Conservation (phyloP, 1,140 invertebrate genomes). For the Atta cephalotes region DNA sequence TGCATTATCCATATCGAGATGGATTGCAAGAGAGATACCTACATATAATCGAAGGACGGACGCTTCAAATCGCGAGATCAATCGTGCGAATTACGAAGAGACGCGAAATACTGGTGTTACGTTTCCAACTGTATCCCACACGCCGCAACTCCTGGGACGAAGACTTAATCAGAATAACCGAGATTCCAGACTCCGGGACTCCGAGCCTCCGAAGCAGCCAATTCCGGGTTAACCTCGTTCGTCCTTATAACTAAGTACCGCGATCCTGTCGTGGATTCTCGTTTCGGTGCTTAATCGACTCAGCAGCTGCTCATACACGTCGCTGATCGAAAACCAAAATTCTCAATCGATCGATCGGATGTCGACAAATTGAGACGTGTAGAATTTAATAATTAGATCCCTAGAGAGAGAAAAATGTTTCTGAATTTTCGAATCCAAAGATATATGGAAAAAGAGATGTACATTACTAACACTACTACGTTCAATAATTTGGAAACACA, state of each 20-base stretch:
- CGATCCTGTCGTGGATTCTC: slow-evolving; percentile 75
- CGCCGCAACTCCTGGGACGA: slow-evolving; percentile 61
- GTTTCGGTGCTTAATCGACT: slow-evolving; percentile 71
- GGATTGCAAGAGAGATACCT: background rate
- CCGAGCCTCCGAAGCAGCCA: slow-evolving; percentile 68
- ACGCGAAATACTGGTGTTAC: slow-evolving; percentile 50
- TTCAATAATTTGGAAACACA: too few species aligned
- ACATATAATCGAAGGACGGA: slow-evolving; percentile 24
- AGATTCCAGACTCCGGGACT: slow-evolving; percentile 75
- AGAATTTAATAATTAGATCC: slow-evolving; percentile 25
- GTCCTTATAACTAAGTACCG: slow-evolving; percentile 74
- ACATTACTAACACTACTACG: background rate
- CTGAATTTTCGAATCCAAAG: background rate
- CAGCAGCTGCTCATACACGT: slow-evolving; percentile 28
- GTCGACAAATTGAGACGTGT: slow-evolving; percentile 28
- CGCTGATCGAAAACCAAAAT: slow-evolving; percentile 58
- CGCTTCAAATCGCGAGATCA: slow-evolving; percentile 26
- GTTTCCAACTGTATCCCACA: slow-evolving; percentile 35
- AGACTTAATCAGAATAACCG: slow-evolving; percentile 77
- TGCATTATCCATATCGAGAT: background rate
- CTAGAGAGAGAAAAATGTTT: background rate
- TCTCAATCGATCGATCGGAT: slow-evolving; percentile 55
- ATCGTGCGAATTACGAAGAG: slow-evolving; percentile 53
- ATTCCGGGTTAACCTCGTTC: slow-evolving; percentile 78
- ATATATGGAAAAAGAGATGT: too few species aligned